These are phyloP conservation scores for Anorthoa munda DNA, from an alignment of 2,888 invertebrate species.

Conservation along the genomic window DNA sequence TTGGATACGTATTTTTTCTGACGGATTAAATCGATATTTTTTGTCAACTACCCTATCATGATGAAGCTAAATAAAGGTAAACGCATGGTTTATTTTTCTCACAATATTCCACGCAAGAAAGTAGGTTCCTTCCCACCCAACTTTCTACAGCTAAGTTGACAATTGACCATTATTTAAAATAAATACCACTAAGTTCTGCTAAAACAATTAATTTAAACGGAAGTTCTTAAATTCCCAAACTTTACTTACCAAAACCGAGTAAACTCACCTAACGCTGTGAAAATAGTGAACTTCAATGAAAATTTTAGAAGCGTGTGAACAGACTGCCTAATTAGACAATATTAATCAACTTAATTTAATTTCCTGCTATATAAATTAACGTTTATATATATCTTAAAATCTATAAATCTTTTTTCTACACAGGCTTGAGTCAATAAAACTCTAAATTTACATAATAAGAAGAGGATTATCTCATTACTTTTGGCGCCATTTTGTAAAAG, in stretches of 20 bases:
- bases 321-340: background rate
- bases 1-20: too few species aligned
- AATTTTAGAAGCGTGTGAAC: constrained; percentile 24
- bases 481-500: constrained; percentile 38
- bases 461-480: constrained; percentile 24
- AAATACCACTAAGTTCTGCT: background rate
- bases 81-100: background rate
- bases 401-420: constrained; percentile 17
- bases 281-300: background rate
- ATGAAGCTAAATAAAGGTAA: background rate
- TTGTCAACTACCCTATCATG: background rate
- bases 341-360: constrained; percentile 17
- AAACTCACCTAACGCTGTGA: constrained; percentile 11
- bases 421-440: background rate
- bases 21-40: too few species aligned
- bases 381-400: too few species aligned
- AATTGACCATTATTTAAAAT: background rate
- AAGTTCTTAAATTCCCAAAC: background rate
- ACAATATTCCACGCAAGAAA: background rate
- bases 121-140: background rate
- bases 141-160: constrained; percentile 1
- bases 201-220: background rate
- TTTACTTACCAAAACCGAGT: constrained; percentile 1
- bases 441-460: constrained; percentile 17
- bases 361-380: constrained; percentile 29